Evolutionary conservation across 1,140 invertebrate species (phyloP).

Genomic region (Tetragnatha versicolor): DNA sequence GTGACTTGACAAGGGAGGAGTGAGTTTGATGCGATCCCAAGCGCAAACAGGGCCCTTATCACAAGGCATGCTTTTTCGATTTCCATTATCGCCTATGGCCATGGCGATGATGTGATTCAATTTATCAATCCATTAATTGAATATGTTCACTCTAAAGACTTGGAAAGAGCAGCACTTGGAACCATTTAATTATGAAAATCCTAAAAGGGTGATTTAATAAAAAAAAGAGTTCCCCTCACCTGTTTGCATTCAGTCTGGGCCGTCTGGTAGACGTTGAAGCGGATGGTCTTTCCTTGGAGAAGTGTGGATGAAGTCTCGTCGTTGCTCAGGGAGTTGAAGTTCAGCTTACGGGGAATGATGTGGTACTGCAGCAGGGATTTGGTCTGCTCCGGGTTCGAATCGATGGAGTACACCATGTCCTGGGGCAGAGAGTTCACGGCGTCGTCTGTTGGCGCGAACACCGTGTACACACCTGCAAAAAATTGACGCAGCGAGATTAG

Average conservation of each 20-base stretch:
- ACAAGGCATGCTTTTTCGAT: too few species aligned
- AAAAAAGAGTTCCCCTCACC: neutral
- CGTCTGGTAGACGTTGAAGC: conserved; percentile 61
- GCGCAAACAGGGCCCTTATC: too few species aligned
- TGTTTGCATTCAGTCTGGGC: conserved; percentile 21
- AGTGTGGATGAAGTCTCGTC: conserved; percentile 59
- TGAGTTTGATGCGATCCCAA: too few species aligned
- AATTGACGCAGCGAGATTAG: neutral
- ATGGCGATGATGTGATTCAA: too few species aligned
- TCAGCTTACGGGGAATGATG: conserved; percentile 59
- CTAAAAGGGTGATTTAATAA: too few species aligned
- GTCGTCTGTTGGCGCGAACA: conserved; percentile 67
- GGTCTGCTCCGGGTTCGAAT: conserved; percentile 57
- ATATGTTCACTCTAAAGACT: too few species aligned
- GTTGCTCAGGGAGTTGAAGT: conserved; percentile 59
- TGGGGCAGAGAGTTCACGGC: conserved; percentile 64
- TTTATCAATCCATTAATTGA: too few species aligned
- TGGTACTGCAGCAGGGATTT: conserved; percentile 63
- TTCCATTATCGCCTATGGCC: too few species aligned
- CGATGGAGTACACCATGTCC: conserved; percentile 50
- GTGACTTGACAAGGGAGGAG: too few species aligned
- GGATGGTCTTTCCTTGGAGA: conserved; percentile 55
- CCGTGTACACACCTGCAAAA: conserved; percentile 62
- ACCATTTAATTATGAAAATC: too few species aligned
- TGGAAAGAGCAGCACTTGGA: too few species aligned